A percentile compares a stretch with the other conserved stretches of the same genome.
Evolutionary conservation across 2,113 vertebrate genomes (phyloP).

Genomic region (Eidolon helvum): DNA sequence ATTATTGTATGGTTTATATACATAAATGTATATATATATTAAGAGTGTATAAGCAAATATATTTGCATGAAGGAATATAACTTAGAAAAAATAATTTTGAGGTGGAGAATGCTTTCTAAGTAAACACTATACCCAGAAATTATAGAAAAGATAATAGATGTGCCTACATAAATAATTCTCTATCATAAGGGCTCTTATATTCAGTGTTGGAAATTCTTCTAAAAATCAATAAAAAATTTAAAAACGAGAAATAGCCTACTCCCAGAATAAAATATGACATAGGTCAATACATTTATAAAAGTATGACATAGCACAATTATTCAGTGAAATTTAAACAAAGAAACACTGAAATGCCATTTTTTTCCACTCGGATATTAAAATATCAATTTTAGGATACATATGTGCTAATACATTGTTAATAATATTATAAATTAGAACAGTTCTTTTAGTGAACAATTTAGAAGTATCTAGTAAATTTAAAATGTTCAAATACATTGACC

Average conservation of each 20-base stretch:
- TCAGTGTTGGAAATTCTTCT: neutral
- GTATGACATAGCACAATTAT: neutral
- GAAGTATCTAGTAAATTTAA: neutral
- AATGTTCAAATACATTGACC: neutral
- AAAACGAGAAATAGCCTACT: neutral
- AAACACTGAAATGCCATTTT: neutral
- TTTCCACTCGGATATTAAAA: neutral
- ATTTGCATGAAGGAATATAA: neutral
- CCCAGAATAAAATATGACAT: neutral
- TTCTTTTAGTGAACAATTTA: neutral
- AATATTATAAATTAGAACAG: neutral
- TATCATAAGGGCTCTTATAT: neutral
- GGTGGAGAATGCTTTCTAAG: neutral
- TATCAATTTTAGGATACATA: neutral
- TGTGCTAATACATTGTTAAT: neutral
- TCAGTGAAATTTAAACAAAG: constrained; percentile 23
- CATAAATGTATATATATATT: neutral
- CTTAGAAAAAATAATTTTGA: neutral
- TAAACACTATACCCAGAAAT: neutral
- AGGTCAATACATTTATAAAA: neutral
- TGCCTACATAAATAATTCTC: neutral
- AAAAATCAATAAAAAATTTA: neutral
- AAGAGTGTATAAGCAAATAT: neutral
- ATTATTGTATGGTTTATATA: neutral
- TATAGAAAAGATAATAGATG: neutral